phyloP scores from a whole-genome alignment of 2,113 vertebrate genomes.

The Centropus unirufus region DNA sequence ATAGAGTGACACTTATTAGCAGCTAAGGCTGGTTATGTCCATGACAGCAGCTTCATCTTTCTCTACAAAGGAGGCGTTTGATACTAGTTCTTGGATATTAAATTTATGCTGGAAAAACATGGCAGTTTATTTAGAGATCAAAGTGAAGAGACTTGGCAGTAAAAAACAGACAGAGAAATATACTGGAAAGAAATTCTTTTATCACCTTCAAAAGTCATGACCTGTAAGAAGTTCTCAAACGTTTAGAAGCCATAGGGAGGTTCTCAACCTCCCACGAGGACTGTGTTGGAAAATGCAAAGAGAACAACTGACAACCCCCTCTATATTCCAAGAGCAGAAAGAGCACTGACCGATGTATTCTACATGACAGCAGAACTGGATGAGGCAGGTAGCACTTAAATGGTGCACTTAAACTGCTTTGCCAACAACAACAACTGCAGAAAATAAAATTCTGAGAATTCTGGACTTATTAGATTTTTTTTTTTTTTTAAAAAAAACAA shows the following conservation, averaged over 20 bases:
- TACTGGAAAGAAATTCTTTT: not conserved
- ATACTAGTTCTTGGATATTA: not conserved
- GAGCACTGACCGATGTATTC: not conserved
- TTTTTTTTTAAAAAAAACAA: not conserved
- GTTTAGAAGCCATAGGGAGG: accelerated
- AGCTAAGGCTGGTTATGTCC: not conserved
- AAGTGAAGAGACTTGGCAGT: not conserved
- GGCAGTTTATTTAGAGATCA: not conserved
- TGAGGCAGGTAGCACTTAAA: not conserved
- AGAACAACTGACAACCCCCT: not conserved
- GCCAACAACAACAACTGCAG: not conserved
- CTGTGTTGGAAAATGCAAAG: not conserved
- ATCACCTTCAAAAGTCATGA: not conserved
- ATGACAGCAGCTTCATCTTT: not conserved
- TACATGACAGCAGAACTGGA: not conserved
- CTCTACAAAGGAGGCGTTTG: not conserved
- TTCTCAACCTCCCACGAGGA: not conserved
- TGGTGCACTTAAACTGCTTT: not conserved
- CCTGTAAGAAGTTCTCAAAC: not conserved
- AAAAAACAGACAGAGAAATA: not conserved
- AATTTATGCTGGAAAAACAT: not conserved
- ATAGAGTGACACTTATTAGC: not conserved
- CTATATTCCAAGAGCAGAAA: not conserved
- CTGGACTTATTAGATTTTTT: not conserved
- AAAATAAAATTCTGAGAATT: not conserved